Base-by-base conservation (phyloP, 2,797 vertebrate genomes). In the Ptychobarbus kaznakovi region DNA sequence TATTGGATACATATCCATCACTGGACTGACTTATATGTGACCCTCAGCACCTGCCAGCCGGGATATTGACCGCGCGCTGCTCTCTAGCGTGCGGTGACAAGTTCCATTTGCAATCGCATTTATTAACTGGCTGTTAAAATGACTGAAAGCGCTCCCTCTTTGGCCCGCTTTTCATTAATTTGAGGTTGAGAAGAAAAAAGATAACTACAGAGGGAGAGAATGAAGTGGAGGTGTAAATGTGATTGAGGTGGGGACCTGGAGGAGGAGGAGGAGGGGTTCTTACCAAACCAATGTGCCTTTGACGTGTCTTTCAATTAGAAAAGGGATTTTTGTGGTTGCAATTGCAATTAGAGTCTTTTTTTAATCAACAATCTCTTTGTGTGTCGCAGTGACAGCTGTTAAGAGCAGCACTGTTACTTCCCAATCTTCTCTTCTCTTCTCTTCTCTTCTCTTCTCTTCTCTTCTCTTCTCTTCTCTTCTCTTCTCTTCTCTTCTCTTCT, bases 1-100 rank as follows among this genome's bases (percentile, higher is more conserved):
- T 96, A 96, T 95, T 94, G 95, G 94, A 95, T 95, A 95, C 93
- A 92, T 96, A 96, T 96, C 95, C 95, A 96, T 96, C 95, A 96
- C 92, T 87, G 79, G 51, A 87, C 91, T 94, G 95, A 96, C 95
- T 94, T 95, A 94, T 94, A 94, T 91, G 93, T 94, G 94, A 95
- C 94, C 95, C 94, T 92, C 93, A 93, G 94, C 95, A 95, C 95
- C 95, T 95, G 94, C 93, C 94, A 94, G 93, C 93, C 91, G 91
- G 92, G 91, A 93, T 95, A 96, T 95, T 94, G 95, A 95, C 94
- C 92, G 90, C 90, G 90, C 82, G 15, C 91, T 92, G 91, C 93
- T 92, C 93, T 92, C 94, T 88, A 93, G 92, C 88, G 92, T 93
- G 93, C 92, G 69, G 94, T 96, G 95, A 96, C 95, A 95, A 95